A percentile compares a stretch with the other conserved stretches of the same genome.
Conservation (phyloP, 2,797 vertebrate species). For the Pangasius djambal region DNA sequence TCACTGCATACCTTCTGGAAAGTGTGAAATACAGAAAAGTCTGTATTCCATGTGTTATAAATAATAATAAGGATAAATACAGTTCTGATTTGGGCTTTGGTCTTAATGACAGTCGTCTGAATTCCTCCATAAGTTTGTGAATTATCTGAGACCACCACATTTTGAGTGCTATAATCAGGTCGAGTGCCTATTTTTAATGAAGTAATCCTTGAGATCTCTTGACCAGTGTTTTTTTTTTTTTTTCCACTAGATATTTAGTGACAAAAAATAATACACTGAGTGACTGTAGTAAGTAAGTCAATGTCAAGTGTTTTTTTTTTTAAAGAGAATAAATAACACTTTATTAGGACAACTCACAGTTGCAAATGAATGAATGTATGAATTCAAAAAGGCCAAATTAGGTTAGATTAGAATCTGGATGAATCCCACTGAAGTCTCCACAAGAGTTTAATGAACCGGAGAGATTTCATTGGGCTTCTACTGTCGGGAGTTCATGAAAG, state of each 20-base stretch:
- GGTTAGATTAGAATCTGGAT: neutral
- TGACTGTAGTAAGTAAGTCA: neutral
- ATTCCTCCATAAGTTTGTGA: neutral
- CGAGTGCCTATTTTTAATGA: neutral
- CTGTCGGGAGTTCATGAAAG: neutral
- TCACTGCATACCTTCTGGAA: neutral
- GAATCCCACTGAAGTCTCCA: neutral
- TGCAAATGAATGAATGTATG: neutral
- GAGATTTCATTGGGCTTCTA: neutral
- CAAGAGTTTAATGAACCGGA: neutral
- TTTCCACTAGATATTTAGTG: neutral
- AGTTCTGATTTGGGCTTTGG: neutral
- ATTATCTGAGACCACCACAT: neutral
- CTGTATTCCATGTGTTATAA: neutral
- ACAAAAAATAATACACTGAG: neutral
- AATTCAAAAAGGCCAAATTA: neutral
- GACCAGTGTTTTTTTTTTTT: neutral
- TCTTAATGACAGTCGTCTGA: neutral
- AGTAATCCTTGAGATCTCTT: neutral
- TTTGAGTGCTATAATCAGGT: neutral
- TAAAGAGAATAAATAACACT: neutral
- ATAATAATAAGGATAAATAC: neutral
- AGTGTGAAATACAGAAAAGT: neutral
- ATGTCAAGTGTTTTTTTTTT: neutral
- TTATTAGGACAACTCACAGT: neutral